These are phyloP conservation scores for Terrapene triunguis DNA, from an alignment of 2,113 vertebrate genomes.

Conservation along the genomic window DNA sequence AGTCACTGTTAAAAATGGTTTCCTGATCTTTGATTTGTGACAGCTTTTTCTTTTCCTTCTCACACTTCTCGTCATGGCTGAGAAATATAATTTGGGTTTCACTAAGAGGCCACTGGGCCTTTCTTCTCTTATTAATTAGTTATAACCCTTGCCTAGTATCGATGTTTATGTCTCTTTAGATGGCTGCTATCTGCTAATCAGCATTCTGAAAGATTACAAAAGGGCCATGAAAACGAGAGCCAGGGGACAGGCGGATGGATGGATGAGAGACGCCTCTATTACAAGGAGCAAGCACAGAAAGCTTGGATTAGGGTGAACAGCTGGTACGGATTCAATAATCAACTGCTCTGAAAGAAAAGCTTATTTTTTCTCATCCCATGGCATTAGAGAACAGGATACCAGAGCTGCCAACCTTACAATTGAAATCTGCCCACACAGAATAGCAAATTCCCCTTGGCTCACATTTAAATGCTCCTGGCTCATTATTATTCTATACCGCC, in stretches of 20 bases:
- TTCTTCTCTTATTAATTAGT: constrained; percentile 1
- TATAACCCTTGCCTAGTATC: neutral
- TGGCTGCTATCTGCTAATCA: constrained; percentile 7
- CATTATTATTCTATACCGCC: constrained; percentile 63
- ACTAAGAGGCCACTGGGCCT: neutral
- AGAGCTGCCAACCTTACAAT: constrained; percentile 78
- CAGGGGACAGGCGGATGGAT: neutral
- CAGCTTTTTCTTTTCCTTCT: neutral
- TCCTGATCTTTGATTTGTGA: constrained; percentile 24
- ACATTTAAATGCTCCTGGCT: constrained; percentile 69
- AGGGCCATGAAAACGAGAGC: neutral
- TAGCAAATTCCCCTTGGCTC: constrained; percentile 73
- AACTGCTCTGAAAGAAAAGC: constrained; percentile 72
- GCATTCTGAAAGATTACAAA: constrained; percentile 26
- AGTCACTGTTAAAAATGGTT: constrained; percentile 6
- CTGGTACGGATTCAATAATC: constrained; percentile 74
- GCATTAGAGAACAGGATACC: constrained; percentile 79
- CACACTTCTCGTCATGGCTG: neutral
- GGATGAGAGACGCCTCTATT: constrained; percentile 45
- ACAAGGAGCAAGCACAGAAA: constrained; percentile 39
- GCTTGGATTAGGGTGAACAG: constrained; percentile 74
- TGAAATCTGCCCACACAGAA: constrained; percentile 79
- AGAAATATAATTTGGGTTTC: constrained; percentile 48
- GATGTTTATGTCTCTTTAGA: neutral
- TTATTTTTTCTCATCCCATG: constrained; percentile 66